phyloP scores from a whole-genome alignment of 1,140 invertebrate genomes.

The Caenorhabditis brenneri region DNA sequence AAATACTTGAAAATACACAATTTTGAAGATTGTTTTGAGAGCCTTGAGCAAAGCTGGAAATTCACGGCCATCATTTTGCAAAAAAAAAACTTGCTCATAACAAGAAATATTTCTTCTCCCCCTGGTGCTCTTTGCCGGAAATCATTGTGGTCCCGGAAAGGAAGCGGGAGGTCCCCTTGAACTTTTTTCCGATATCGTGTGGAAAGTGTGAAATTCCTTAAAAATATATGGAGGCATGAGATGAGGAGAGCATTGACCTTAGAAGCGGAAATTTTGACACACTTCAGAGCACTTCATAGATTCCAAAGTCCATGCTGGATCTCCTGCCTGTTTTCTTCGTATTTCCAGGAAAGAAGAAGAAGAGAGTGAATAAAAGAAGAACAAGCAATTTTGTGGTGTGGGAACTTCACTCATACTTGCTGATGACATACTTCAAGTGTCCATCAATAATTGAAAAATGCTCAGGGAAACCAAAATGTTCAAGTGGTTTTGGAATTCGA shows the following conservation, averaged over 20 bases:
- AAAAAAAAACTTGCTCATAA: not conserved
- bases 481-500: not conserved
- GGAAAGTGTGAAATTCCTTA: constrained; percentile 5
- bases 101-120: not conserved
- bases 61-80: not conserved
- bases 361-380: constrained; percentile 29
- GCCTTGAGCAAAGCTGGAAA: not conserved
- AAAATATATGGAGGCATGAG: not conserved
- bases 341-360: not conserved
- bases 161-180: not conserved
- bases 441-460: constrained; percentile 41
- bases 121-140: not conserved
- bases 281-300: constrained; percentile 16
- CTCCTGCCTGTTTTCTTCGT: constrained; percentile 11
- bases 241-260: constrained; percentile 16
- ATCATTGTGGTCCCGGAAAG: not conserved
- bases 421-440: constrained; percentile 19
- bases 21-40: not conserved
- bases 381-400: constrained; percentile 38
- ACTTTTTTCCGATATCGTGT: not conserved
- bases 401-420: constrained; percentile 34
- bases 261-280: constrained; percentile 26
- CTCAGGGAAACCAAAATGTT: constrained; percentile 22
- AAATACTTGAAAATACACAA: not conserved
- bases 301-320: constrained; percentile 8